These are phyloP conservation scores for Erpornis zantholeuca DNA, from an alignment of 2,113 vertebrate species.

Conservation along the genomic window DNA sequence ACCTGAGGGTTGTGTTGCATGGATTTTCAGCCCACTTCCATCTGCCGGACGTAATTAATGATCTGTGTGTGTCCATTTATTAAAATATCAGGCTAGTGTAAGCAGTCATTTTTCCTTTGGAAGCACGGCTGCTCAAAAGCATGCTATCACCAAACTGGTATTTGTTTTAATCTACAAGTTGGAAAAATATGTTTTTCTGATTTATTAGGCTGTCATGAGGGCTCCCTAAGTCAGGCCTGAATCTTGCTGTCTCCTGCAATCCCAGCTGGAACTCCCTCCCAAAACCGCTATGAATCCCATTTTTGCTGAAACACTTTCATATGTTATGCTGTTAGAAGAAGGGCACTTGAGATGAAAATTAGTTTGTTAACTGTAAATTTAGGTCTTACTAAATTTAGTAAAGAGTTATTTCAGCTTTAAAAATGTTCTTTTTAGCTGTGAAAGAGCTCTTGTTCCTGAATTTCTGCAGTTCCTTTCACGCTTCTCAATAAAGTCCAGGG, in stretches of 20 bases:
- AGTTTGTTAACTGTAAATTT: background rate
- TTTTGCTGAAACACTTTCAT: background rate
- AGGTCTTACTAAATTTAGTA: background rate
- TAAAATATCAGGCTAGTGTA: background rate
- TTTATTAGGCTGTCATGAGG: conserved; percentile 6
- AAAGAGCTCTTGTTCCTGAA: background rate
- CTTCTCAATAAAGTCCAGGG: background rate
- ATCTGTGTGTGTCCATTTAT: background rate
- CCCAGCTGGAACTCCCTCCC: background rate
- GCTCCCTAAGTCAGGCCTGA: background rate
- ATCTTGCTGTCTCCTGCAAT: background rate
- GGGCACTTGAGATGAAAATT: background rate
- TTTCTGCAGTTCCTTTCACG: background rate
- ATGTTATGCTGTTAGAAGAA: background rate
- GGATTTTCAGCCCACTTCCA: background rate
- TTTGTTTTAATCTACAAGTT: conserved; percentile 47
- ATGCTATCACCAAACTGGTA: conserved; percentile 14
- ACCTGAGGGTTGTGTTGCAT: background rate
- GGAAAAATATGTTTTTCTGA: background rate
- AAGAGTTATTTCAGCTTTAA: background rate
- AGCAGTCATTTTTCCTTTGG: background rate
- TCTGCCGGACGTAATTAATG: conserved; percentile 16
- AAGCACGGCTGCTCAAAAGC: background rate
- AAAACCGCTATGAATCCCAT: background rate
- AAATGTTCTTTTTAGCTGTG: background rate